A percentile compares a stretch with the other conserved stretches of the same genome.
phyloP scores from a whole-genome alignment of 1,140 invertebrate species.

The Cephus cinctus region DNA sequence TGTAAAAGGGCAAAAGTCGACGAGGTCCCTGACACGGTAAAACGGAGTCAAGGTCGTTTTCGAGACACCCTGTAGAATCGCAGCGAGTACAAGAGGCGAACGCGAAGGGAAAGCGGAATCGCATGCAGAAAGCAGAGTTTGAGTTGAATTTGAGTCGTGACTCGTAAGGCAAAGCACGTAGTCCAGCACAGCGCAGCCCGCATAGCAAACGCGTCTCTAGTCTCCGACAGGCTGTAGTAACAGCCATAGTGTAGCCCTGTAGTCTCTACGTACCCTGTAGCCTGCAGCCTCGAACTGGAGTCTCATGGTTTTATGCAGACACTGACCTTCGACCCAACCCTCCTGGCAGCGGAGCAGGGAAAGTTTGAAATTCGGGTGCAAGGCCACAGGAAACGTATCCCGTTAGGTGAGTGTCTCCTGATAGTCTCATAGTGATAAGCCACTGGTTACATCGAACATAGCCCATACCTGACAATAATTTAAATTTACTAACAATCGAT shows the following conservation, averaged over 20 bases:
- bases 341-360: constrained; percentile 43
- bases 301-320: constrained; percentile 55
- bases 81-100: constrained; percentile 21
- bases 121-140: constrained; percentile 49
- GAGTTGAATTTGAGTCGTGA: constrained; percentile 53
- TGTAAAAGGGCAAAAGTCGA: no score
- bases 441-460: no score
- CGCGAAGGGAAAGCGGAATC: constrained; percentile 40
- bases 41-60: no score
- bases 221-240: no score
- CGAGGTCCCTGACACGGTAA: no score
- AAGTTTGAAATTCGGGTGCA: constrained; percentile 55
- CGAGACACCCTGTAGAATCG: no score
- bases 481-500: no score
- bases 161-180: constrained; percentile 55
- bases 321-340: constrained; percentile 53
- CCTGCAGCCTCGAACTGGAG: constrained; percentile 45
- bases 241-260: constrained; percentile 18
- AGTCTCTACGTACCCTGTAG: constrained; percentile 44
- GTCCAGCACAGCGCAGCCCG: constrained; percentile 47
- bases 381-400: constrained; percentile 46
- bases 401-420: no score
- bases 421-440: no score
- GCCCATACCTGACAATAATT: no score
- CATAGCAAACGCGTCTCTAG: constrained; percentile 47